A percentile compares a stretch with the other conserved stretches of the same genome.
These are phyloP conservation scores for Zaprionus nigranus DNA, from an alignment of 1,140 invertebrate species.

Conservation along the genomic window DNA sequence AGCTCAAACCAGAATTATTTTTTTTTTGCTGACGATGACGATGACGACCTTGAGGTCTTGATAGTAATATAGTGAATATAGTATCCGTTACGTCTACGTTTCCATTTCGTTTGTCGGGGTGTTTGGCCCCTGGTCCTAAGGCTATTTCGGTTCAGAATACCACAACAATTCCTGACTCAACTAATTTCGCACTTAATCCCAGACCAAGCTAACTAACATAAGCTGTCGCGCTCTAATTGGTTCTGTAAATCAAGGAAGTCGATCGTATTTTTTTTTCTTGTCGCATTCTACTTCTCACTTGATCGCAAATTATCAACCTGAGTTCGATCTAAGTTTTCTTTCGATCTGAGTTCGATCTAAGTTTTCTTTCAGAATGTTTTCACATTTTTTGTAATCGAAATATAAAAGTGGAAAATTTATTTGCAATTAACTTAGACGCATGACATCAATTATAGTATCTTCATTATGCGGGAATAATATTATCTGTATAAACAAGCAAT, in stretches of 20 bases:
- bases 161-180: constrained; percentile 38
- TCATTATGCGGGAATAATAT: neutral
- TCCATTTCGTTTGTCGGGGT: neutral
- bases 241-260: constrained; percentile 62
- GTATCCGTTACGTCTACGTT: constrained; percentile 55
- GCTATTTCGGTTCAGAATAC: constrained; percentile 49
- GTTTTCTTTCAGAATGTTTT: constrained; percentile 9
- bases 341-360: too few species aligned
- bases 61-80: constrained; percentile 40
- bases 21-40: constrained; percentile 9
- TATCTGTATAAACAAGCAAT: constrained; percentile 1
- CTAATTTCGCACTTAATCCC: constrained; percentile 7
- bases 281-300: constrained; percentile 43
- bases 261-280: neutral
- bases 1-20: constrained; percentile 25
- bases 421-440: neutral
- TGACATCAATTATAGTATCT: neutral
- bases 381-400: constrained; percentile 14
- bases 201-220: constrained; percentile 25
- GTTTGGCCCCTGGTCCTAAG: constrained; percentile 37
- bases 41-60: constrained; percentile 58
- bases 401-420: constrained; percentile 26
- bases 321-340: neutral
- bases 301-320: constrained; percentile 34
- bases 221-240: constrained; percentile 55